A percentile compares a stretch with the other conserved stretches of the same genome.
Conservation (phyloP, 1,140 invertebrate species). For the Drosophila sp. region DNA sequence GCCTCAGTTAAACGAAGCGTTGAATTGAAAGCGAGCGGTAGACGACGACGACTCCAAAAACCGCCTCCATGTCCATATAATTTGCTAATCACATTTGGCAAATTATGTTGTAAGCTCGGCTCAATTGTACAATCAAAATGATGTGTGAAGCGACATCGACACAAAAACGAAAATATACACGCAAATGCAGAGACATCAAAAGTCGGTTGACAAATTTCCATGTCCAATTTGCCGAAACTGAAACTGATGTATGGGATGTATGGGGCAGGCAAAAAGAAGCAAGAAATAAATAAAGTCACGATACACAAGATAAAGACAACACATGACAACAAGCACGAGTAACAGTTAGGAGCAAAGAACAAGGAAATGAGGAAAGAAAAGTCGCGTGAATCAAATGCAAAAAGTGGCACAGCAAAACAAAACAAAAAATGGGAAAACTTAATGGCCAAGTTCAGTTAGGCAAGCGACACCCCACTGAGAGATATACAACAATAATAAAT, state of each 20-base stretch:
- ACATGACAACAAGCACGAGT: conserved; percentile 33
- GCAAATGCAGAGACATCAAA: conserved; percentile 18
- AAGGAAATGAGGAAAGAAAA: conserved; percentile 58
- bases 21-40: conserved; percentile 75
- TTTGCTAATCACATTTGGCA: conserved; percentile 82
- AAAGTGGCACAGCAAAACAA: conserved; percentile 60
- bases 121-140: conserved; percentile 73
- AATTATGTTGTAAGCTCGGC: conserved; percentile 77
- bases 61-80: conserved; percentile 60
- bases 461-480: conserved; percentile 37
- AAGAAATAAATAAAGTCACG: conserved; percentile 59
- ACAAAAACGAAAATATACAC: conserved; percentile 24
- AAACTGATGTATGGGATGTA: conserved; percentile 32
- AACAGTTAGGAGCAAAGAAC: conserved; percentile 33
- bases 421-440: conserved; percentile 26
- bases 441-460: conserved; percentile 31
- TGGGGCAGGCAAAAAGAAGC: conserved; percentile 48
- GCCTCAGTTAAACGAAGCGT: conserved; percentile 79
- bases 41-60: not conserved
- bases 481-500: conserved; percentile 21
- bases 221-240: conserved; percentile 50
- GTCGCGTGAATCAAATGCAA: conserved; percentile 71
- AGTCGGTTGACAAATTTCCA: conserved; percentile 72
- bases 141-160: conserved; percentile 44
- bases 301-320: conserved; percentile 31